phyloP scores from a whole-genome alignment of 2,797 vertebrate genomes.

The Sus cebifrons region DNA sequence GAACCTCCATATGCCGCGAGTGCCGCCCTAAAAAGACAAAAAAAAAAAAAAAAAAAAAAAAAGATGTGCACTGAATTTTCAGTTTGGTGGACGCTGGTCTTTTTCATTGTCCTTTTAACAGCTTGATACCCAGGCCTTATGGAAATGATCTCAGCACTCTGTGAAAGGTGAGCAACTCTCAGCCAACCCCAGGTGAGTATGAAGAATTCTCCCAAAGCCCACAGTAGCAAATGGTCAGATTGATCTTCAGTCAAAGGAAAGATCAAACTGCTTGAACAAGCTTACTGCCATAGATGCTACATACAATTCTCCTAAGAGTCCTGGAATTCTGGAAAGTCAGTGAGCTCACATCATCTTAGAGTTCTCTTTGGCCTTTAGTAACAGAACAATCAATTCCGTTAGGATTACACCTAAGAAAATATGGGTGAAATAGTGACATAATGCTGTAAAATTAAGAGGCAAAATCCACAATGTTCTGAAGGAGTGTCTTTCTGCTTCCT shows the following conservation, averaged over 20 bases:
- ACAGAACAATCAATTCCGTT: not conserved
- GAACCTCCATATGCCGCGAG: too few relatives aligned
- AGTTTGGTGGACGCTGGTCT: not conserved
- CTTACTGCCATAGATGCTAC: not conserved
- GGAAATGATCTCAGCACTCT: not conserved
- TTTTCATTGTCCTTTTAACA: not conserved
- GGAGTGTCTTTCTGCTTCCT: not conserved
- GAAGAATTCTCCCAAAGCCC: not conserved
- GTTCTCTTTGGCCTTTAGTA: not conserved
- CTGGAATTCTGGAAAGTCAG: constrained; percentile 35
- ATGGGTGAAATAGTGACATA: not conserved
- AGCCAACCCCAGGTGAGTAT: not conserved
- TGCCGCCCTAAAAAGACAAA: too few relatives aligned
- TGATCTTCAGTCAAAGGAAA: constrained; percentile 30
- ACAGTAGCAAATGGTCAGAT: not conserved
- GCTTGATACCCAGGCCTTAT: not conserved
- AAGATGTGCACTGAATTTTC: not conserved
- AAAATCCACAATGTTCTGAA: constrained; percentile 21
- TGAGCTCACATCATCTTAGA: not conserved
- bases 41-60: too few relatives aligned
- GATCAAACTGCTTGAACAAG: not conserved
- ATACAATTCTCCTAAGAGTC: not conserved
- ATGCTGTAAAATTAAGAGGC: not conserved
- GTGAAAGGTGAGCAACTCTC: not conserved
- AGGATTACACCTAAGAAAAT: not conserved